Evolutionary conservation across 2,113 vertebrate species (phyloP), one percentile per base, ranked within the genome.

Genomic region (Galeopterus variegatus): DNA sequence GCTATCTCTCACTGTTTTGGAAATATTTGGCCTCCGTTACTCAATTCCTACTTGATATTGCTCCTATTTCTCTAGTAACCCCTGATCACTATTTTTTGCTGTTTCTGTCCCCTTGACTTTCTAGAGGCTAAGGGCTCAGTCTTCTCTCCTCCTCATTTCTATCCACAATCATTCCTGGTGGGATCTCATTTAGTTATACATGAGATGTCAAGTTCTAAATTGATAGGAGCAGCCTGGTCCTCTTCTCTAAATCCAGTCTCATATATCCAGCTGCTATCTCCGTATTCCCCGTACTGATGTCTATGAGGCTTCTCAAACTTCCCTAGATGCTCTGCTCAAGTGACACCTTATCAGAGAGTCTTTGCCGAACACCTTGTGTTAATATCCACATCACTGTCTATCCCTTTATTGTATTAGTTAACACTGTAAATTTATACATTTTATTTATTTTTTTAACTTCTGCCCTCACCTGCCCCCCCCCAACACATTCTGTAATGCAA

Each of bases 391-490:
- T 56, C 60, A 60, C 26, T 92, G 12, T 90, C 56, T 93, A 69
- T 28, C 60, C 65, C 23, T 90, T 95, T 41, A 54, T 79, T 85
- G 56, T 86, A 90, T 90, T 85, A 70, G 19, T 36, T 64, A 73
- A 70, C n/a, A 90, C 36, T 13, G 56, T 56, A 45, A 23, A 64
- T 85, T 17, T 65, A 31, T 85, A 48, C 54, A 64, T 89, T 36
- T 77, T 79, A 75, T 88, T 83, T 89, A 60, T 91, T 54, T 50
- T n/a, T 12, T 73, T 45, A 82, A 85, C 33, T 84, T 83, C 83
- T 80, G 18, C 15, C 17, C 12, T 52, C 41, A 41, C 10, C 33
- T 4, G 41, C 41, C 41, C 41, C 41, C 41, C 72, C 13, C 23
- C 54, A 77, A 31, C 3, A 33, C 19, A n/a, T 93, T 85, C 64